A percentile compares a stretch with the other conserved stretches of the same genome.
Evolutionary conservation across 1,140 invertebrate genomes (phyloP).

Genomic region (Drepana arcuata): DNA sequence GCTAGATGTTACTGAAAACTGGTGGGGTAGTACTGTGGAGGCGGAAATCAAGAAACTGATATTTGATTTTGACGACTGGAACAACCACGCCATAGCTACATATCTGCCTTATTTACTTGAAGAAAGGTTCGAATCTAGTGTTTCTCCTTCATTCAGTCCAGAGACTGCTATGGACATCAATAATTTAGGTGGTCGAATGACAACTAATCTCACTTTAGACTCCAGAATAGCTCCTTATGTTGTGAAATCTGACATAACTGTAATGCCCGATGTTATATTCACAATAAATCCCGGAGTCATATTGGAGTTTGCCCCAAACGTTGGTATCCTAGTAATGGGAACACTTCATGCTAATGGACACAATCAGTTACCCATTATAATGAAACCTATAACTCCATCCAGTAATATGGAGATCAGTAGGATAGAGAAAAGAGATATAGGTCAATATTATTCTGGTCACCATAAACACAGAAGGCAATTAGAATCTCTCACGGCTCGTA

Average conservation of each 20-base stretch:
- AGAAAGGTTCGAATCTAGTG: conserved; percentile 81
- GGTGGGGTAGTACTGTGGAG: conserved; percentile 91
- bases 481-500: conserved; percentile 67
- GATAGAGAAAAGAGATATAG: conserved; percentile 49
- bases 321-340: conserved; percentile 96
- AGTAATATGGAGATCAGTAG: conserved; percentile 56
- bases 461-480: conserved; percentile 62
- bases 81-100: conserved; percentile 93
- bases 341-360: conserved; percentile 89
- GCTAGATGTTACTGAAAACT: conserved; percentile 94
- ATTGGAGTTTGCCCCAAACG: conserved; percentile 96
- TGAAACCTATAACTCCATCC: conserved; percentile 78
- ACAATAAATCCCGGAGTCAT: conserved; percentile 92
- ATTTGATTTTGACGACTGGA: conserved; percentile 99
- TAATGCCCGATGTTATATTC: conserved; percentile 93
- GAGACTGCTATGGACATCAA: conserved; percentile 74
- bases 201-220: conserved; percentile 80
- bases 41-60: conserved; percentile 85
- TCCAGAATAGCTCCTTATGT: conserved; percentile 82
- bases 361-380: conserved; percentile 84
- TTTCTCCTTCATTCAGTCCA: conserved; percentile 79
- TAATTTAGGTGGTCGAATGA: conserved; percentile 88
- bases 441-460: conserved; percentile 36
- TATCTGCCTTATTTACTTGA: conserved; percentile 90
- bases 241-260: conserved; percentile 92